Percentiles rank a stretch among this genome's conserved stretches.
These are phyloP conservation scores for Rhagologus leucostigma DNA, from an alignment of 2,113 vertebrate genomes.

Conservation along the genomic window DNA sequence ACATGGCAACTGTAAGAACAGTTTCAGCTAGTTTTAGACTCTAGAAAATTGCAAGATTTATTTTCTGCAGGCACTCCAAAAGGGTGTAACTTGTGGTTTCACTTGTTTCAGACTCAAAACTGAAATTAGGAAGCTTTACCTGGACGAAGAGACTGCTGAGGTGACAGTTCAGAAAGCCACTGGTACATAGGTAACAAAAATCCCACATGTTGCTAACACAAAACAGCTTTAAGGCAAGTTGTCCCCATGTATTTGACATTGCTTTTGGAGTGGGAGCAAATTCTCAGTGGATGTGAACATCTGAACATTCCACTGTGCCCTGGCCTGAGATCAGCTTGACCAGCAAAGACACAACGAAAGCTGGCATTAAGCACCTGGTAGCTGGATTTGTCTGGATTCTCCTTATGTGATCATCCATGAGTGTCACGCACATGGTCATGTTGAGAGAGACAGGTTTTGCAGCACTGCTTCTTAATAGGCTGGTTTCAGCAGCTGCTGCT, in stretches of 20 bases:
- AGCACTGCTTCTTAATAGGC: background rate
- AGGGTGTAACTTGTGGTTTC: background rate
- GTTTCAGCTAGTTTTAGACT: background rate
- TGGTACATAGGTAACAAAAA: background rate
- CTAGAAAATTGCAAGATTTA: background rate
- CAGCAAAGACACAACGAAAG: background rate
- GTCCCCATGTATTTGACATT: rapidly evolving
- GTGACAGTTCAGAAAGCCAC: background rate
- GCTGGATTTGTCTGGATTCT: background rate
- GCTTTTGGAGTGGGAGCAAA: rapidly evolving
- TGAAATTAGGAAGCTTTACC: background rate
- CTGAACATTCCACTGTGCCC: background rate
- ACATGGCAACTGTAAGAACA: background rate
- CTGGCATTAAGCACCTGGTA: background rate
- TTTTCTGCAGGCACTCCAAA: background rate
- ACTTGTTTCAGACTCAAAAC: background rate
- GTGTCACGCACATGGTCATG: rapidly evolving
- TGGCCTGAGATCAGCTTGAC: background rate
- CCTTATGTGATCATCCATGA: rapidly evolving
- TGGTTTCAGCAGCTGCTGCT: background rate
- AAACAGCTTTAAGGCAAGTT: background rate
- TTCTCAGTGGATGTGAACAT: background rate
- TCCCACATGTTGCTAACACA: rapidly evolving
- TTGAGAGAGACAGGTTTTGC: background rate
- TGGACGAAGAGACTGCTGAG: background rate